phyloP scores from a whole-genome alignment of 2,797 vertebrate genomes.

The Gadopsis marmoratus region DNA sequence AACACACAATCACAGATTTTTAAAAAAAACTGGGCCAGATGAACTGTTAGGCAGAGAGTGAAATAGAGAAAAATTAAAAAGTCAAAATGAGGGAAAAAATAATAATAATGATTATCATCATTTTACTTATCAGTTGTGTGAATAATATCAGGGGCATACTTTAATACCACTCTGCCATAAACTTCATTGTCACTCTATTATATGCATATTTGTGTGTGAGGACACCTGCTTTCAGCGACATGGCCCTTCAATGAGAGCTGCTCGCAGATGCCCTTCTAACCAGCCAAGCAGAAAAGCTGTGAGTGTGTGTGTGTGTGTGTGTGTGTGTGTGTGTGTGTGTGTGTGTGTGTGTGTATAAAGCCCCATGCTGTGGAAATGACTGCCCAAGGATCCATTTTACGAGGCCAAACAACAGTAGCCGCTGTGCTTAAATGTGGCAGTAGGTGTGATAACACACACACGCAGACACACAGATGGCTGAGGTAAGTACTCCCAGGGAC shows the following conservation, averaged over 20 bases:
- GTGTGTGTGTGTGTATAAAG: slow-evolving; percentile 24
- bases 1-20: background rate
- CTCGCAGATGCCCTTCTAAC: slow-evolving; percentile 33
- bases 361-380: slow-evolving; percentile 38
- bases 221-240: slow-evolving; percentile 36
- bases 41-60: slow-evolving; percentile 14
- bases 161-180: background rate
- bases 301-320: background rate
- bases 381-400: slow-evolving; percentile 55
- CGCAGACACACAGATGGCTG: slow-evolving; percentile 20
- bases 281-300: slow-evolving; percentile 23
- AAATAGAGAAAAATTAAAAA: background rate
- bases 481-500: slow-evolving; percentile 32
- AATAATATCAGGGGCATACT: slow-evolving; percentile 7
- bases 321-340: slow-evolving; percentile 14
- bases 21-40: slow-evolving; percentile 18
- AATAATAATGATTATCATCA: slow-evolving; percentile 26
- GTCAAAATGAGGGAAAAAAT: slow-evolving; percentile 8
- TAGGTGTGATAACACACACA: slow-evolving; percentile 27
- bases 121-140: slow-evolving; percentile 17
- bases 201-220: slow-evolving; percentile 16
- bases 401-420: slow-evolving; percentile 46
- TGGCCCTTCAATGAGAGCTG: slow-evolving; percentile 42
- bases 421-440: slow-evolving; percentile 38
- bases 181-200: background rate